Base-by-base conservation (phyloP, 2,113 vertebrate genomes). In the Hippocampus mohnikei region DNA sequence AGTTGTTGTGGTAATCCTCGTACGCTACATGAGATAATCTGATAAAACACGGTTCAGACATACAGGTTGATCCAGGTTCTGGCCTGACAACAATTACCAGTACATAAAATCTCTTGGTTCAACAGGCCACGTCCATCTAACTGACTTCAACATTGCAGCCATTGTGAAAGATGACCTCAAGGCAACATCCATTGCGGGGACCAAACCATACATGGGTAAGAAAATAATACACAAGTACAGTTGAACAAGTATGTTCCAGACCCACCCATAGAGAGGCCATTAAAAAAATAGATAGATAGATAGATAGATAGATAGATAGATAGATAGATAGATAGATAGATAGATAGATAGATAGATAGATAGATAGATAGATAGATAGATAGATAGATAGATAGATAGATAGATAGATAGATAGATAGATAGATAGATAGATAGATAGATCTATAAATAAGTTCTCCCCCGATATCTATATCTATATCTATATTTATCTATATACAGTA, bases 161-260 rank as follows among this genome's bases (percentile, higher is more conserved):
- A 84, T 91, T 61, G 91, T 99, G 60, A 95, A 94, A 9, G 91
- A 94, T 0, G 97, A 97, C 75, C 87, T 88, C 2, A 92, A 89
- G 27, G 93, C 95, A 66, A 95, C 94, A 27, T 96, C 95, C 1
- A 91, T 98, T 0, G 97, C 97, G 7, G 97, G 97, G 80, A 99
- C 97, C 18, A 98, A 98, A 82, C 97, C 97, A 0, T 98, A 99
- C 61, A 99, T 99, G 97, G 97, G 97, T 98, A 89, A 80, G 86
- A 64, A 62, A 52, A 71, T 46, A 52, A 71, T 46, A 52, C 7
- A 18, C 18, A 2, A 18, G 20, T 52, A 52, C 48, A 21, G 11
- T 21, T 52, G 18, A 50, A 52, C 48, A n/a, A n/a, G n/a, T 52
- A 52, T 52, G 48, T 52, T 21, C 18, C 48, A 52, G 18, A 52